Conservation (phyloP, 2,113 vertebrate species). For the Anhinga rufa region DNA sequence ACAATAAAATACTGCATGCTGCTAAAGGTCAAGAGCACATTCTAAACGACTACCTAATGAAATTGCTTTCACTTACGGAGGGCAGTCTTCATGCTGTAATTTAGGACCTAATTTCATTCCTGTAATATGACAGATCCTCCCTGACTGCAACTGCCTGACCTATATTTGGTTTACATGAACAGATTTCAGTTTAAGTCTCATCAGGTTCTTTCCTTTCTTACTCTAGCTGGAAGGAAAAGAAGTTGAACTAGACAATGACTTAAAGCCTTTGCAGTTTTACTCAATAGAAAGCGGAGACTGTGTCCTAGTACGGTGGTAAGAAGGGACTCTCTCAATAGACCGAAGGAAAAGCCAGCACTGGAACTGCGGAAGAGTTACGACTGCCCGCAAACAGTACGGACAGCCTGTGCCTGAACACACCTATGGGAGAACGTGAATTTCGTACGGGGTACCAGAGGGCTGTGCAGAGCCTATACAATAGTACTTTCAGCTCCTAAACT, state of each 20-base stretch:
- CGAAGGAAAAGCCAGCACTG: background rate
- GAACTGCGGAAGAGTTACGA: background rate
- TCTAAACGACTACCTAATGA: background rate
- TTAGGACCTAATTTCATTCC: background rate
- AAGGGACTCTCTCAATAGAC: background rate
- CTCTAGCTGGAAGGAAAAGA: conserved; percentile 83
- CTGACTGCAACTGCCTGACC: background rate
- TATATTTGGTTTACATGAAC: background rate
- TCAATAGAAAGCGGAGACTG: conserved; percentile 89
- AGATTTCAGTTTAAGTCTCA: background rate
- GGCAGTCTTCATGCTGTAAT: background rate
- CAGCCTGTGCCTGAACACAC: background rate
- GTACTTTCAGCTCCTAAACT: background rate
- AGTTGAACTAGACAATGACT: conserved; percentile 86
- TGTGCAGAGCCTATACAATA: background rate
- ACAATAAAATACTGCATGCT: background rate
- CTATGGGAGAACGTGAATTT: background rate
- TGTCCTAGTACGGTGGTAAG: conserved; percentile 86
- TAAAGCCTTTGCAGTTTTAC: conserved; percentile 88
- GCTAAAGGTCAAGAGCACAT: background rate
- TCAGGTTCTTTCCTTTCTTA: background rate
- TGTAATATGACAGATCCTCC: background rate
- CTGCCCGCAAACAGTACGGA: background rate
- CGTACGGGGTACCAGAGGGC: background rate
- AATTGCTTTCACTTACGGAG: background rate